These are phyloP conservation scores for Morphnarchus princeps DNA, from an alignment of 2,113 vertebrate genomes.

Conservation along the genomic window DNA sequence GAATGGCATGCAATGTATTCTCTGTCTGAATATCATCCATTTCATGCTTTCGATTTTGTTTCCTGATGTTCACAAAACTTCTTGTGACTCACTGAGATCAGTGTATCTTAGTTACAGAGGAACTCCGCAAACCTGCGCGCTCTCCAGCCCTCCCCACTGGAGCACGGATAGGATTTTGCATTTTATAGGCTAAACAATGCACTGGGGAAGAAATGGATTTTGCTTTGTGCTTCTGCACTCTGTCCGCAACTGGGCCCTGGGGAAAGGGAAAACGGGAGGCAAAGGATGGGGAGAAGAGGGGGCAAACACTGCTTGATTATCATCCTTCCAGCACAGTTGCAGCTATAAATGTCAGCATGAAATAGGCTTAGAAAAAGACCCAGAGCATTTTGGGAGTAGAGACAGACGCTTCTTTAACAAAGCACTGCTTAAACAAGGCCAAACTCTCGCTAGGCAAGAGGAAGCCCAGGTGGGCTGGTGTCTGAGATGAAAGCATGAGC, in stretches of 20 bases:
- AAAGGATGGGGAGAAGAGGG: neutral
- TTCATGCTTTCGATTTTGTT: neutral
- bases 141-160: neutral
- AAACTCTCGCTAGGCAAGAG: neutral
- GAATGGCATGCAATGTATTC: neutral
- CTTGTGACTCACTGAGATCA: neutral
- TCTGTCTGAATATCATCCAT: neutral
- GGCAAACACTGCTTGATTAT: neutral
- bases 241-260: neutral
- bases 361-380: conserved; percentile 12
- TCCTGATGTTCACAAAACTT: neutral
- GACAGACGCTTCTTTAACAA: neutral
- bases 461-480: neutral
- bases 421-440: neutral
- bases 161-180: neutral
- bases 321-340: neutral
- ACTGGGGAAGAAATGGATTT: neutral
- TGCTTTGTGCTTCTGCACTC: neutral
- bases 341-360: neutral
- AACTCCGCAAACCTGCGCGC: neutral
- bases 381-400: neutral
- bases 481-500: neutral
- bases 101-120: neutral
- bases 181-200: neutral
- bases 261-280: neutral